Conservation (phyloP, 2,797 vertebrate genomes). For the Morelia viridis region DNA sequence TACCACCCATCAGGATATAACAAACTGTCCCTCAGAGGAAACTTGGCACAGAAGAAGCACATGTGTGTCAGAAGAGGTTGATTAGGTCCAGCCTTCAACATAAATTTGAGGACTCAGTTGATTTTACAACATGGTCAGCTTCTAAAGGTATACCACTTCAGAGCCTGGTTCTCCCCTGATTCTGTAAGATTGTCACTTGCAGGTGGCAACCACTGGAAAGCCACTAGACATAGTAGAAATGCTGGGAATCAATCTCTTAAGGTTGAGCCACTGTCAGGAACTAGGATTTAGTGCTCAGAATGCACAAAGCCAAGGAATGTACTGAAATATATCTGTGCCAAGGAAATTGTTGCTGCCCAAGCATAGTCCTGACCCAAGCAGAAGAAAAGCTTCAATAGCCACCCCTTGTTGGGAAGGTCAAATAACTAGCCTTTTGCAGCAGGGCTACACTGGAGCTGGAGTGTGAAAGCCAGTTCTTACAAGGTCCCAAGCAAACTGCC, state of each 20-base stretch:
- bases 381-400: neutral
- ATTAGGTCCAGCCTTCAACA: conserved; percentile 10
- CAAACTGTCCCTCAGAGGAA: neutral
- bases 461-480: neutral
- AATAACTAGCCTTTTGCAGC: neutral
- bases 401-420: neutral
- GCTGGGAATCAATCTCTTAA: neutral
- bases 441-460: neutral
- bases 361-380: neutral
- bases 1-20: conserved; percentile 32
- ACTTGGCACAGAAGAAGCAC: neutral
- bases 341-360: neutral
- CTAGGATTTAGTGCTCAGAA: neutral
- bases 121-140: neutral
- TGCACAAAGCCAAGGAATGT: neutral
- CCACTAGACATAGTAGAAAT: neutral
- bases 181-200: neutral
- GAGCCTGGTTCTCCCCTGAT: neutral
- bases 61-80: neutral
- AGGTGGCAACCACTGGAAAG: neutral
- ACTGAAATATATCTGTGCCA: neutral
- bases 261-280: neutral
- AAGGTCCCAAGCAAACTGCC: neutral
- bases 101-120: neutral
- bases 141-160: neutral